Base-by-base conservation (phyloP, 23 tunicate species). In the Oikopleura vanhoeffeni region DNA sequence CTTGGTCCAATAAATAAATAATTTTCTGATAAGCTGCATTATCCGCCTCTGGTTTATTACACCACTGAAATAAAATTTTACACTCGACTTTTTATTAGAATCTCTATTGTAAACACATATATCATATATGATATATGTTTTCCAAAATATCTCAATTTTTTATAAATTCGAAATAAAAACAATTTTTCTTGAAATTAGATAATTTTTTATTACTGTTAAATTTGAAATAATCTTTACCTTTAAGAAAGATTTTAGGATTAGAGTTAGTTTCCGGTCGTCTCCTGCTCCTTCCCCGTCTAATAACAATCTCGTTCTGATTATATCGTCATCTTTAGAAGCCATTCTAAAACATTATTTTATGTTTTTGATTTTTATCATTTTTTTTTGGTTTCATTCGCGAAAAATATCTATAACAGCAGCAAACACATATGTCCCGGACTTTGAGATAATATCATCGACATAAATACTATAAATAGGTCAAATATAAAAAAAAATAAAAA, bases 231-330 rank as follows among this genome's bases (percentile, higher is more conserved):
- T 18, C 35, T 38, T 71, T 24, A 71, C 79, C 79, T 30, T 18
- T 2, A 71, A 38, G 32, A 71, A 71, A 2, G 79, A 71, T 71
- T 71, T 71, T 32, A 71, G 32, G 27, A 71, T 13, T 2, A 71
- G 38, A 18, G 79, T 71, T 38, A 71, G 38, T 30, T 71, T 71
- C 38, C 79, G 27, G 38, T 71, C 79, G 32, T 71, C 79, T 18
- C 79, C 79, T 2, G 79, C 79, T 13, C 79, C 79, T 30, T 71
- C 79, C 4, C 79, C 79, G 79, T 71, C 79, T 2, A 71, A 38
- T 38, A 71, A 71, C 79, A 71, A 32, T 71, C 79, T 18, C 2
- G 79, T 71, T 33, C 79, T 33, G 32, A 71, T 71, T 2, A 71
- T 30, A 18, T 71, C 79, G 35, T 71, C 79, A 30, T 71, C 79